Base-by-base conservation (phyloP, 2,888 invertebrate species). In the Drosophila bunnanda region DNA sequence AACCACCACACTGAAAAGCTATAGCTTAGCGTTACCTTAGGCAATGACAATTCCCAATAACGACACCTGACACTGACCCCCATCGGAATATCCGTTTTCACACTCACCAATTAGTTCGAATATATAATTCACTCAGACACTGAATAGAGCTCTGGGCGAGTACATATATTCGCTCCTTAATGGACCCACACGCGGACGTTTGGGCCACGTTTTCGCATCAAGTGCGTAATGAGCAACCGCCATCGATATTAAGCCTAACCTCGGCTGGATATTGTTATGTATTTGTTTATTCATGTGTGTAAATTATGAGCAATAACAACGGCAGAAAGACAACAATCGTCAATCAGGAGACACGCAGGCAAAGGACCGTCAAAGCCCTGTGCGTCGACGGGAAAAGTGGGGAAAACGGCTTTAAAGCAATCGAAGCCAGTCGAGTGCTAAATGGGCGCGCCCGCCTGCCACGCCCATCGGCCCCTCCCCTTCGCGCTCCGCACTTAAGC, bases 241-340 rank as follows among this genome's bases (percentile, higher is more conserved):
- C 46, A 48, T 17, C 54, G 38, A 54, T 36, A 39, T 38, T 55
- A 56, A 46, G 56, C 56, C 72, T 46, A 59, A 46, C 62, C 34
- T 58, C 25, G n/a, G 22, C 60, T 60, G 53, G 36, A 44, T 43
- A 32, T 43, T 69, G 52, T 65, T 64, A 36, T 52, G 61, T 75
- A 69, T 71, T 71, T 82, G 76, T 64, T 82, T 71, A 60, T 54
- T 71, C 70, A 69, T 64, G 80, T 71, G 76, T 75, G 62, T 55
- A 76, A 85, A 79, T 79, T 79, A 61, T 65, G 69, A 56, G 55
- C 38, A 52, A 52, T n/a, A 56, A 48, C 64, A 61, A 61, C 22
- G 43, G 30, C 38, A 68, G 54, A 53, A 41, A 41, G 56, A 46
- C 39, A 60, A 38, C 75, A 71, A 61, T 69, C 50, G 41, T 46